Evolutionary conservation across 2,797 vertebrate species (phyloP), one percentile per base, ranked within the genome.

Genomic region (Pagetopsis macropterus): DNA sequence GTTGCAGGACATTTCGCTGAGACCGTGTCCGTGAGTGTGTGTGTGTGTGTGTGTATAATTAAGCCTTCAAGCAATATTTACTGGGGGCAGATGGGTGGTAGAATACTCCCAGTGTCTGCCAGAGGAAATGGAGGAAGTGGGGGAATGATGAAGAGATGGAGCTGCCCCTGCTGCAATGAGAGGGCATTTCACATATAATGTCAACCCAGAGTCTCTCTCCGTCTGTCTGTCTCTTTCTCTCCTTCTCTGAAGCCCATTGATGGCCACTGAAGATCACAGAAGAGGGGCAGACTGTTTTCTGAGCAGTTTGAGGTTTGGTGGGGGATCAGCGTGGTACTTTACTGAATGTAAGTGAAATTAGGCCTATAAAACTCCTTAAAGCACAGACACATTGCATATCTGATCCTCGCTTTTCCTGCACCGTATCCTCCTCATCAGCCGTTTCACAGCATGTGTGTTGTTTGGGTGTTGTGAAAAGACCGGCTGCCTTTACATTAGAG

Each of bases 21-120:
- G 91, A 91, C 83, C 84, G 72, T 89, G 43, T 80, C 62, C 70
- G 67, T 67, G 33, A 12, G 46, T 63, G 69, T 76, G 83, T 77
- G 70, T 27, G 63, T 79, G 63, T 79, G 81, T 85, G 70, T 68
- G 86, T 81, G 89, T 87, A 83, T 91, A 93, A 94, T 94, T 94
- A 92, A 88, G 93, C 90, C 93, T 94, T 94, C 89, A 84, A 93
- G 94, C 94, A 93, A 94, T 93, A 95, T 95, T 94, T 95, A 93
- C 93, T 92, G 87, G 89, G 87, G 87, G 88, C 87, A 90, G 90
- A 90, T 92, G 85, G 88, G 88, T 80, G 81, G 87, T 87, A 95
- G 92, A 95, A 94, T 92, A 91, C 86, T 87, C 85, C 84, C 92
- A 92, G 88, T 94, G 94, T 95, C 92, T 91, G 83, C 80, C 81